Conservation (phyloP, 2,888 invertebrate species). For the Carcina quercana region DNA sequence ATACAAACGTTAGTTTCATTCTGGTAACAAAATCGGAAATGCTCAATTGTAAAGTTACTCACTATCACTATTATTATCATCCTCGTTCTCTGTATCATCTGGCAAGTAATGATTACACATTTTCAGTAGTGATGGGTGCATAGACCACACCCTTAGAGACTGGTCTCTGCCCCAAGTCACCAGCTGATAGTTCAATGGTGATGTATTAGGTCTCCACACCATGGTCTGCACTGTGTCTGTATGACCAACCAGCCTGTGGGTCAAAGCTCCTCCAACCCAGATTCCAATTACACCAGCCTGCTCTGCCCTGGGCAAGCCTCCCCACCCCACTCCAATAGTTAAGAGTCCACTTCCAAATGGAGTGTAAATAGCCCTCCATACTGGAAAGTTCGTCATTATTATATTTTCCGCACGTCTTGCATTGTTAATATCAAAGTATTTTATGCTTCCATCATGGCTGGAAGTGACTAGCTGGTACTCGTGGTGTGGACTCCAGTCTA, state of each 20-base stretch:
- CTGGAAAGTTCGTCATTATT: conserved; percentile 88
- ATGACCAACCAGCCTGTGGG: conserved; percentile 95
- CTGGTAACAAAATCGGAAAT: background rate
- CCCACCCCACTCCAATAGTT: conserved; percentile 93
- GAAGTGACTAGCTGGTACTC: conserved; percentile 92
- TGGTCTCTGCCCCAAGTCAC: conserved; percentile 98
- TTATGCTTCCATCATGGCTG: conserved; percentile 96
- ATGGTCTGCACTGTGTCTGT: conserved; percentile 96
- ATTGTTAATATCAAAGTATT: conserved; percentile 93
- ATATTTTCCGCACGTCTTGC: conserved; percentile 89
- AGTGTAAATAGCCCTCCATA: conserved; percentile 95
- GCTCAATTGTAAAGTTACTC: too few relatives aligned
- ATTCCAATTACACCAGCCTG: conserved; percentile 76
- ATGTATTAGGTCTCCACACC: conserved; percentile 89
- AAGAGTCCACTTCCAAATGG: conserved; percentile 95
- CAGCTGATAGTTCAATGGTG: conserved; percentile 83
- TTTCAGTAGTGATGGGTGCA: conserved; percentile 89
- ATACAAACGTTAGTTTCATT: background rate
- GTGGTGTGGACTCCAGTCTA: conserved; percentile 93
- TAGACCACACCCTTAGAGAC: conserved; percentile 91
- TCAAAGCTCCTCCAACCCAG: conserved; percentile 77
- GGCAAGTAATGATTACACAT: conserved; percentile 80
- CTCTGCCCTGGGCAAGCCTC: conserved; percentile 85
- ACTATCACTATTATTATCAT: conserved; percentile 69
- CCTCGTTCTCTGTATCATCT: conserved; percentile 75